Base-by-base conservation (phyloP, 2,888 invertebrate species). In the Mystacides longicornis region DNA sequence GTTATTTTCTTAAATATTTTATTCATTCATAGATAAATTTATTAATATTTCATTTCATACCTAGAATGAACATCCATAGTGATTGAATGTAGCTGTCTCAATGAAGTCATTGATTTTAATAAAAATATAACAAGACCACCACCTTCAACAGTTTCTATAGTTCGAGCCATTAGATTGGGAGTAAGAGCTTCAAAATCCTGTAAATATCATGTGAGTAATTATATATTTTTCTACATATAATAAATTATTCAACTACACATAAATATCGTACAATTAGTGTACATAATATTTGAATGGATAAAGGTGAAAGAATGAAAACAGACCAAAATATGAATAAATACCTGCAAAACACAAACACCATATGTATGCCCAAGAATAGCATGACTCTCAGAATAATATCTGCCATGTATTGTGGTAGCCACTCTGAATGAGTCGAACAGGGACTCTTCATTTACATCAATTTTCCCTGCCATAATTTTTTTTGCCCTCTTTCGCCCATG, bases 41-140 rank as follows among this genome's bases (percentile, higher is more conserved):
- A 46, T 11, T 47, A 19, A 31, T 11, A 19, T 27, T 16, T 16
- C 14, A 33, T 47, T 45, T 27, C n/a, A 20, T 54, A 82, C 72
- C 93, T 81, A 61, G 92, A 85, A 77, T 99, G 99, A 1, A 99
- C 96, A 78, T 99, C 99, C 99, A 99, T 99, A 61, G 87, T 87
- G 80, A 99, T 88, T 0, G 97, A 90, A 69, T 92, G 98, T 2
- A 99, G 78, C 69, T 99, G 97, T 67, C 93, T 86, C 21, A 99
- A 75, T 0, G 97, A 97, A 54, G 82, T 81, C 67, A 99, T 80
- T 0, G 88, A 83, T 67, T 89, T 86, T 14, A 99, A 76, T 5
- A 99, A 77, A 58, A 99, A 79, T 49, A 97, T 85, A 54, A 99
- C 83, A 0, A 98, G 78, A n/a, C 93, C 93, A 53, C 94, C 94